Base-by-base conservation (phyloP, 1,140 invertebrate species). In the Nasonia longicornis region DNA sequence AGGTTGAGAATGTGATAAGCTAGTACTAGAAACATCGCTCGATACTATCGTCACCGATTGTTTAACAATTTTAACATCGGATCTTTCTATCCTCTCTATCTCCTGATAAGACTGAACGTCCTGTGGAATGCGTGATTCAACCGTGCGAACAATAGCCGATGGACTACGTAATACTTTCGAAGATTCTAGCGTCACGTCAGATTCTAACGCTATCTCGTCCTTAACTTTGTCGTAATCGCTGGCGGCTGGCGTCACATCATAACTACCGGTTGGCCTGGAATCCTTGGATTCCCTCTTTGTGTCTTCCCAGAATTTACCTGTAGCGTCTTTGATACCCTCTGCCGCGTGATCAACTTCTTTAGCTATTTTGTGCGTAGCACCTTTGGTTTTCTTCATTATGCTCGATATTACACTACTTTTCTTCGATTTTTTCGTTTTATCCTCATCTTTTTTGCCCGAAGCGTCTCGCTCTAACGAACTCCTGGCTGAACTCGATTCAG, bases 1-100 rank as follows among this genome's bases (percentile, higher is more conserved):
- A 89, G 90, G 90, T 86, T 90, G 88, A 81, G 89, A 88, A 87
- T 90, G 89, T 87, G 86, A 89, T 88, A 88, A 81, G 76, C 86
- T 85, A 42, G 38, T 42, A 66, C 81, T 87, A 83, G 87, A 85
- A 84, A 89, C 84, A 79, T 83, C 84, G 75, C 72, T 82, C 58
- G 83, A 81, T 75, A 86, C 84, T 82, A 89, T 80, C 66, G 81
- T 86, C 83, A 86, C 85, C 69, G 86, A 85, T 67, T 86, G 83
- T 71, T 87, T 84, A n/a, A 76, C 31, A 75, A 84, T 80, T 35
- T 71, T 26, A 63, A 82, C 63, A 22, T 69, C 72, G 22, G 78
- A 81, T n/a, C 31, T 77, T 29, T 75, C 72, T 16, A 79, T 70
- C 29, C 45, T 77, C 20, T 75, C 72, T 14, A 79, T 70, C 20